These are phyloP conservation scores for roundworm (Caenorhabditis elegans) DNA, from an alignment of 1,140 invertebrate species.

Conservation along the genomic window DNA sequence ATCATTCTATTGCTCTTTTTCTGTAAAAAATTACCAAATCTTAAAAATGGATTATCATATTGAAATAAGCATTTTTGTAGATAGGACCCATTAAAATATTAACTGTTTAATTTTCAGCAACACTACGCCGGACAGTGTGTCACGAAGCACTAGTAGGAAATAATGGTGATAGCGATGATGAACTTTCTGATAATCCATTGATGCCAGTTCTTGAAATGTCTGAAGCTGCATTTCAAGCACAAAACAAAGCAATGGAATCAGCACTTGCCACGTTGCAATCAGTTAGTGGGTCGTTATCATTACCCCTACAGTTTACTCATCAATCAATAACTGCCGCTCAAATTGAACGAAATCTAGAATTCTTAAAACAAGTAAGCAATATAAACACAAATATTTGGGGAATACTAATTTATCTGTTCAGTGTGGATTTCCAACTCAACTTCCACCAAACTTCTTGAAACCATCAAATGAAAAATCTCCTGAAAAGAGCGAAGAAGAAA, in stretches of 20 bases:
- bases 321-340: neutral
- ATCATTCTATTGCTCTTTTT: too few species aligned
- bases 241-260: neutral
- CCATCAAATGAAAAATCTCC: neutral
- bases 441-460: neutral
- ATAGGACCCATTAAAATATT: too few species aligned
- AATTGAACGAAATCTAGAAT: constrained; percentile 16
- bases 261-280: neutral
- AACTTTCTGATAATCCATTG: neutral
- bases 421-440: neutral
- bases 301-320: neutral
- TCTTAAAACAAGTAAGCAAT: neutral
- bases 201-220: neutral
- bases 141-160: constrained; percentile 35
- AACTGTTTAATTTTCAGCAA: constrained; percentile 6
- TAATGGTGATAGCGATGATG: constrained; percentile 37
- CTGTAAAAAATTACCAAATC: too few species aligned
- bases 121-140: neutral
- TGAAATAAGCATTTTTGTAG: too few species aligned
- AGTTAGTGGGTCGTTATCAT: neutral
- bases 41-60: too few species aligned
- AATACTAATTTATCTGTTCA: too few species aligned
- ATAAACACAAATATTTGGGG: too few species aligned
- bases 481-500: constrained; percentile 14
- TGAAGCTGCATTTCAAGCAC: neutral